Evolutionary conservation across 2,888 invertebrate genomes (phyloP), one percentile per base, ranked within the genome.

Genomic region (Punctoribates punctum): DNA sequence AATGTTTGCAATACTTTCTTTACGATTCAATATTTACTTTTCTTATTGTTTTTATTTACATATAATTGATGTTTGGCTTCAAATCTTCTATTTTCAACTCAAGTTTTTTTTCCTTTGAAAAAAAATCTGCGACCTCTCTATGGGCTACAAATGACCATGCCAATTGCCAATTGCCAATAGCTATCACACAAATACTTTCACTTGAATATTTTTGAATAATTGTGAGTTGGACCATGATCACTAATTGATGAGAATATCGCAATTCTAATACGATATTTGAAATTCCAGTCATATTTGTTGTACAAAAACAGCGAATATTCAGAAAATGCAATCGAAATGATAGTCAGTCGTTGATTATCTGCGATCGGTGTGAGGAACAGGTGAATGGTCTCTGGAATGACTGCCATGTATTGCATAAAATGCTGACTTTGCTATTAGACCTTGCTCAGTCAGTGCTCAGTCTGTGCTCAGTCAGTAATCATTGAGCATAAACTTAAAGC

Each of bases 381-480:
- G 60, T 60, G 60, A 60, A 60, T 15, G 60, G 60, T 60, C 60
- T 60, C 60, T 60, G 60, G 27, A 27, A 29, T 60, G 51, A 5
- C 51, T 51, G 51, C n/a, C 2, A 25, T 25, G 8, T 23, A 13
- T 15, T 9, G 27, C 60, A 60, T 13, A 60, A 6, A 11, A 60
- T 60, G 29, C 60, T 60, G 20, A 51, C 51, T 51, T n/a, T 51
- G 51, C 60, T 60, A 60, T 60, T 27, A 60, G 60, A 60, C 60
- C 25, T 5, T 34, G 34, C 8, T 34, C 34, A 34, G 34, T 34
- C 34, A 34, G 34, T 34, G 34, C 34, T 34, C 51, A 51, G 17
- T n/a, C 5, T 2, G 20, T 51, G 8, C n/a, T 27, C 17, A 23
- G 20, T 17, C 27, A 25, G 15, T 27, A 60, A 27, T 60, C 60